Evolutionary conservation across 1,140 invertebrate genomes (phyloP).

Genomic region (Arctopsyche grandis): DNA sequence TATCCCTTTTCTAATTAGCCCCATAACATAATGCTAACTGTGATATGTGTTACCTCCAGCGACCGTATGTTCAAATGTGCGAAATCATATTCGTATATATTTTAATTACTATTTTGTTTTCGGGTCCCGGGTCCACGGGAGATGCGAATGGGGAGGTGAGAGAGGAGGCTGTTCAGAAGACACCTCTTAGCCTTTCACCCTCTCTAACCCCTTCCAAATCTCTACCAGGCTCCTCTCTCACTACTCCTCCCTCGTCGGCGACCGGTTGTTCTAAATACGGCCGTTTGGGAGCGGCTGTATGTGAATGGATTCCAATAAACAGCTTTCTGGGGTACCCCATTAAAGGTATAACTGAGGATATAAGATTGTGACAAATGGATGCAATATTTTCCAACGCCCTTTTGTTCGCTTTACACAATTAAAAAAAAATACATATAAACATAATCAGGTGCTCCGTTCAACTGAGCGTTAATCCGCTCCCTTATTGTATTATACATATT

Average conservation of each 20-base stretch:
- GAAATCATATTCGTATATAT: slow-evolving; percentile 55
- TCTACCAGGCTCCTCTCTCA: background rate
- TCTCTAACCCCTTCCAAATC: background rate
- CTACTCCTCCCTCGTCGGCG: background rate
- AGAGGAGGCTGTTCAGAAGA: background rate
- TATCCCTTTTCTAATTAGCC: slow-evolving; percentile 55
- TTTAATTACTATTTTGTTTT: slow-evolving; percentile 55
- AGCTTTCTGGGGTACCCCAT: slow-evolving; percentile 50
- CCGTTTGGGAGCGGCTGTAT: slow-evolving; percentile 48
- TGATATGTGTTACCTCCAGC: slow-evolving; percentile 55
- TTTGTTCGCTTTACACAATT: slow-evolving; percentile 17
- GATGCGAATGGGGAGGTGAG: background rate
- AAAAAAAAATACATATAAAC: slow-evolving; percentile 1
- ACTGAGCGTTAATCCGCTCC: background rate
- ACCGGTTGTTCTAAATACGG: background rate
- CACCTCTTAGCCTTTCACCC: background rate
- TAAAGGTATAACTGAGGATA: slow-evolving; percentile 50
- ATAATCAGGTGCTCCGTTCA: background rate
- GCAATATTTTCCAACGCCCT: slow-evolving; percentile 47
- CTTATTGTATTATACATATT: background rate
- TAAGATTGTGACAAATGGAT: slow-evolving; percentile 53
- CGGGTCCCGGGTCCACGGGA: slow-evolving; percentile 17
- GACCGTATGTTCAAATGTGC: slow-evolving; percentile 54
- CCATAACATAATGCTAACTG: slow-evolving; percentile 55
- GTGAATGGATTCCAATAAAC: slow-evolving; percentile 54